These are phyloP conservation scores for Platynereis dumerilii DNA, from an alignment of 2,888 invertebrate species.

Conservation along the genomic window DNA sequence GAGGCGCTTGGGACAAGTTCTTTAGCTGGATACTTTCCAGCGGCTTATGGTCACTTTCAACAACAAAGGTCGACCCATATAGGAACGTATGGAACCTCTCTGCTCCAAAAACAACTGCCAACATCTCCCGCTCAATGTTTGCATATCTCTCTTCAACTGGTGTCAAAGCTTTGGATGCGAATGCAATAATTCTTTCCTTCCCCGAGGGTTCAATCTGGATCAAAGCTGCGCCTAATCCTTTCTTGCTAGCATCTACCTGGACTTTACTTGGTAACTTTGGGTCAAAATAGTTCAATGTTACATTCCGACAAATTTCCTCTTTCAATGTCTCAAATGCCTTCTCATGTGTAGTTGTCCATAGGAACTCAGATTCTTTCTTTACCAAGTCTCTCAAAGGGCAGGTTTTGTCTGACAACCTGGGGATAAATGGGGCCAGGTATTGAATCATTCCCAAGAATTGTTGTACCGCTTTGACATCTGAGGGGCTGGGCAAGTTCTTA, in stretches of 20 bases:
- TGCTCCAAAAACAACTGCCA: constrained; percentile 24
- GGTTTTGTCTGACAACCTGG: constrained; percentile 2
- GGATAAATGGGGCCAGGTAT: constrained; percentile 11
- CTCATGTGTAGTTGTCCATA: neutral
- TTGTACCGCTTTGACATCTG: neutral
- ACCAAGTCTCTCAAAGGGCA: constrained; percentile 1
- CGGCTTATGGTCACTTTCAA: constrained; percentile 39
- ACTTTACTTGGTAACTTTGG: constrained; percentile 11
- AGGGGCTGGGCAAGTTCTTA: too few species aligned
- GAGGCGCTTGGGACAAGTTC: constrained; percentile 28
- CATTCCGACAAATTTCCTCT: constrained; percentile 2
- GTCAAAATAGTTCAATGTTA: constrained; percentile 10
- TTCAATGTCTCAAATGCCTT: neutral
- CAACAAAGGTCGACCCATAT: constrained; percentile 32
- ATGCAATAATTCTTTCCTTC: constrained; percentile 36
- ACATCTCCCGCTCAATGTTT: constrained; percentile 38
- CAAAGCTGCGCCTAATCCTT: constrained; percentile 37
- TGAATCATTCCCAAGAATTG: neutral
- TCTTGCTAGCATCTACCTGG: constrained; percentile 36
- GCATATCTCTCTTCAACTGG: constrained; percentile 38
- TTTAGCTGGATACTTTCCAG: constrained; percentile 20
- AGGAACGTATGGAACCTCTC: constrained; percentile 37
- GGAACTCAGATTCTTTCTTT: constrained; percentile 16
- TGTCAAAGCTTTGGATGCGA: constrained; percentile 40
- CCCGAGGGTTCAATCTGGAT: constrained; percentile 32